A percentile compares a stretch with the other conserved stretches of the same genome.
Conservation (phyloP, 2,888 invertebrate genomes). For the Brachynemurus nebulosus region DNA sequence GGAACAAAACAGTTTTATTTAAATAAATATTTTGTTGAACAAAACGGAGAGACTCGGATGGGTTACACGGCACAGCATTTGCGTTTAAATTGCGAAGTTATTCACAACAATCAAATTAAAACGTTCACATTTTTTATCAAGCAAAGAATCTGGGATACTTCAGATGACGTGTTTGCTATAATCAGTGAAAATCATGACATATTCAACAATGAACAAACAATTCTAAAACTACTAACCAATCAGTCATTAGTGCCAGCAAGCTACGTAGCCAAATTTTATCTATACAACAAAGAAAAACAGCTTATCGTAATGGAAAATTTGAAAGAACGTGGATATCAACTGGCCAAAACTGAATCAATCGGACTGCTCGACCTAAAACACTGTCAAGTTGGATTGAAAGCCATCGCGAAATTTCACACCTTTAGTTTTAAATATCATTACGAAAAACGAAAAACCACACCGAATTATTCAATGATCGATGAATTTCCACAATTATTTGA, state of each 20-base stretch:
- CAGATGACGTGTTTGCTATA: background rate
- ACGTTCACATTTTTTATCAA: background rate
- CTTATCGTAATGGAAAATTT: background rate
- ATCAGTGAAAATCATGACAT: background rate
- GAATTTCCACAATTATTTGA: background rate
- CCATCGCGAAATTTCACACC: background rate
- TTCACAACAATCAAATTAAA: background rate
- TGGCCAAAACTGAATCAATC: background rate
- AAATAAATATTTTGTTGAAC: background rate
- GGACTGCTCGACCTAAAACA: background rate
- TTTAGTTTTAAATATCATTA: background rate
- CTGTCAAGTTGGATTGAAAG: background rate
- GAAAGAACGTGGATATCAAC: background rate
- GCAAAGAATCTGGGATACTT: background rate
- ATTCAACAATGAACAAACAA: background rate
- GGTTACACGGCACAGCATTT: background rate
- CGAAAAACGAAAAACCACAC: background rate
- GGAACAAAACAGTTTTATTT: background rate
- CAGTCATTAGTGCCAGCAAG: background rate
- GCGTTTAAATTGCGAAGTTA: background rate
- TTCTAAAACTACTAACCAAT: background rate
- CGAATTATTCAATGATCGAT: background rate
- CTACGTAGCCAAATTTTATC: background rate
- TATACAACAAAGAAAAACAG: background rate
- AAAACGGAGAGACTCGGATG: background rate